A percentile compares a stretch with the other conserved stretches of the same genome.
Conservation (phyloP, 2,888 invertebrate species). For the Eucera pruinosa region DNA sequence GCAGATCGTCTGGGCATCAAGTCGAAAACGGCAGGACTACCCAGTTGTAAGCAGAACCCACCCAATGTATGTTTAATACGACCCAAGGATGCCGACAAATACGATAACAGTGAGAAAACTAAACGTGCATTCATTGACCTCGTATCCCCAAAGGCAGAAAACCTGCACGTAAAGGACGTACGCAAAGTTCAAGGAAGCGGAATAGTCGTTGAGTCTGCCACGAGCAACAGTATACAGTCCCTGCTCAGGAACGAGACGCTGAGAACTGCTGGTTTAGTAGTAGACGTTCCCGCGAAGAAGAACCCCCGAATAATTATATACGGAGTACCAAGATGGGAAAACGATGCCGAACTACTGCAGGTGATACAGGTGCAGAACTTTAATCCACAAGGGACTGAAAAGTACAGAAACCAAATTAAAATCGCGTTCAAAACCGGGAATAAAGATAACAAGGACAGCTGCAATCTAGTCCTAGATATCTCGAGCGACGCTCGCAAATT, state of each 20-base stretch:
- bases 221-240: not conserved
- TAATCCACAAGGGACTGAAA: not conserved
- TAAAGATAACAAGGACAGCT: too few species aligned
- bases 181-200: not conserved
- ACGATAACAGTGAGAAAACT: not conserved
- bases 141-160: not conserved
- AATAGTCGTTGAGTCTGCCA: not conserved
- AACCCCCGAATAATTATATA: not conserved
- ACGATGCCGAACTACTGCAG: not conserved
- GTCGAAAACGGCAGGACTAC: too few species aligned
- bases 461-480: too few species aligned
- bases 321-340: not conserved
- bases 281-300: not conserved
- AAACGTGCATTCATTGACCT: not conserved
- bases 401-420: not conserved
- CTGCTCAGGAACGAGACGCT: not conserved
- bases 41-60: too few species aligned
- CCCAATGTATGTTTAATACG: too few species aligned
- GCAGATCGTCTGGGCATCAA: too few species aligned
- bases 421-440: too few species aligned
- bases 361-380: not conserved
- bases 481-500: not conserved
- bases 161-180: not conserved
- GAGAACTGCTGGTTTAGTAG: not conserved
- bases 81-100: not conserved